These are phyloP conservation scores for Matsumyia berberina DNA, from an alignment of 2,888 invertebrate species.

Conservation along the genomic window DNA sequence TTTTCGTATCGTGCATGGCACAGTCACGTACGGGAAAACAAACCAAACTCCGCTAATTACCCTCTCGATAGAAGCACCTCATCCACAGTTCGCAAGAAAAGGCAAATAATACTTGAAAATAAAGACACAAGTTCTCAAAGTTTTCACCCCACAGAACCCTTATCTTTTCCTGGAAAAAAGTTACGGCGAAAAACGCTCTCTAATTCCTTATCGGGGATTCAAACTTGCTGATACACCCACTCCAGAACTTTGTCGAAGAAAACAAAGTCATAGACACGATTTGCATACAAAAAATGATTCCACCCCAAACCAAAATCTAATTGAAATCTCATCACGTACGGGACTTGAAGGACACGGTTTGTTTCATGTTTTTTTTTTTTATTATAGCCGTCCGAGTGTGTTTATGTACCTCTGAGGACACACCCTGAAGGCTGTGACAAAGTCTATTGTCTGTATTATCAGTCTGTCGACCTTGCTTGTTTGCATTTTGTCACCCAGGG, in stretches of 20 bases:
- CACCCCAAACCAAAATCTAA: neutral
- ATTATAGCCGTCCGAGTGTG: neutral
- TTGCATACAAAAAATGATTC: slow-evolving; percentile 6
- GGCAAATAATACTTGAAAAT: neutral
- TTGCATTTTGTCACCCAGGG: too few relatives aligned
- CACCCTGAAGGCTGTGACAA: neutral
- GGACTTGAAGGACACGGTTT: neutral
- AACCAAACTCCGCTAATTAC: slow-evolving; percentile 1
- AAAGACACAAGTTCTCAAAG: slow-evolving; percentile 2
- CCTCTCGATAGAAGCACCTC: neutral
- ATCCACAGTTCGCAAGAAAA: neutral
- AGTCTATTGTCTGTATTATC: neutral
- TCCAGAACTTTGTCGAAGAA: neutral
- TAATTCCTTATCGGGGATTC: neutral
- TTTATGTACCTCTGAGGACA: neutral
- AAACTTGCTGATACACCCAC: neutral
- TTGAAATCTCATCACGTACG: neutral
- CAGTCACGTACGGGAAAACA: slow-evolving; percentile 1
- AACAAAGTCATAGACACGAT: neutral
- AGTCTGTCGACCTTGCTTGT: too few relatives aligned
- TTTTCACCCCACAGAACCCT: neutral
- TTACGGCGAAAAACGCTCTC: neutral
- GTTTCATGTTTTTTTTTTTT: neutral
- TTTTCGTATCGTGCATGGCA: too few relatives aligned
- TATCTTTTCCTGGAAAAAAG: neutral